phyloP scores from a whole-genome alignment of 2,113 vertebrate genomes.

The Mirounga angustirostris region DNA sequence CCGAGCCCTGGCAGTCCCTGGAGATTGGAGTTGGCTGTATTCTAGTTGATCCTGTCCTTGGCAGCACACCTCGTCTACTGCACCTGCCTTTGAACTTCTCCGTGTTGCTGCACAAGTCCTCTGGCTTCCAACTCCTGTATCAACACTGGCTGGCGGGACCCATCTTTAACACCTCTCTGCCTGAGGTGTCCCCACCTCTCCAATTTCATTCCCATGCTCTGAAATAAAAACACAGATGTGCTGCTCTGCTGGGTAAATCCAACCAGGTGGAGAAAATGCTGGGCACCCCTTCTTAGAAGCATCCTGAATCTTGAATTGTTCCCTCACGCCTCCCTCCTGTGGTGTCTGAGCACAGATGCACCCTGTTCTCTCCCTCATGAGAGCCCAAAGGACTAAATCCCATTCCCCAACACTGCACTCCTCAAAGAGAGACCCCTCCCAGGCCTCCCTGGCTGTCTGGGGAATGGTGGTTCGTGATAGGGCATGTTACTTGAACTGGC shows the following conservation, averaged over 20 bases:
- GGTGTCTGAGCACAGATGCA: not conserved
- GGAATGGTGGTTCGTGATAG: not conserved
- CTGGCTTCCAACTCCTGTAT: not conserved
- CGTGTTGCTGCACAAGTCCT: not conserved
- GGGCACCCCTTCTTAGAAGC: not conserved
- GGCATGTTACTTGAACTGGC: not conserved
- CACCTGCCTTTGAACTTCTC: not conserved
- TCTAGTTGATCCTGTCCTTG: not conserved
- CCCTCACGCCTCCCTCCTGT: not conserved
- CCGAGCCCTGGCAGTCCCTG: not conserved
- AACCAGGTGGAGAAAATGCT: not conserved
- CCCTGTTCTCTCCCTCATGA: not conserved
- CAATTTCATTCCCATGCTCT: not conserved
- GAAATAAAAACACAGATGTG: not conserved
- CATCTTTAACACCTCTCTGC: not conserved
- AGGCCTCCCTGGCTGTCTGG: not conserved
- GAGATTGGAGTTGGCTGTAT: not conserved
- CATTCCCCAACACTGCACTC: not conserved
- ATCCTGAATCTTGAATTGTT: not conserved
- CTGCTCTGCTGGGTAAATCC: not conserved
- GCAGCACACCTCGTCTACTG: not conserved
- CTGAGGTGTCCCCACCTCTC: not conserved
- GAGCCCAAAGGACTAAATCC: not conserved
- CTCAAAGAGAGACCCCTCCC: not conserved
- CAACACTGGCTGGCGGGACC: not conserved